Base-by-base conservation (phyloP, 2,888 invertebrate species). In the Uloborus plumipes region DNA sequence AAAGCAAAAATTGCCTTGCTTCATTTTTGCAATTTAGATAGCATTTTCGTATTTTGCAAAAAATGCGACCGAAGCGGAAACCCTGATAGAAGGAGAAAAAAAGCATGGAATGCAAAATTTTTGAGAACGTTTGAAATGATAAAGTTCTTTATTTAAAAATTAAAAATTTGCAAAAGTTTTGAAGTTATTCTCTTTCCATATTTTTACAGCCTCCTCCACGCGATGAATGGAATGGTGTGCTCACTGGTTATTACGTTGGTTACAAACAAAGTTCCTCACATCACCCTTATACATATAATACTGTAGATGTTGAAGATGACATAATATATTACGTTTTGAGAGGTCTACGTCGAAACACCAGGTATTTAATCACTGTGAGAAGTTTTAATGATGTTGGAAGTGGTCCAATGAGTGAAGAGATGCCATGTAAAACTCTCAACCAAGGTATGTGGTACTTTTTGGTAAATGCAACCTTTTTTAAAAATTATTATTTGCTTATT, bases 361-460 rank as follows among this genome's bases (percentile, higher is more conserved):
- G 88, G 69, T 89, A 89, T 85, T 86, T 87, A 0, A 86, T 89
- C 1, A 87, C 88, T 69, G 87, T 89, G 6, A 87, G 88, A 72
- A 88, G 89, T 11, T 88, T 87, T 84, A 89, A 89, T 86, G 86
- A 86, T 15, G 87, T 87, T 71, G 89, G 89, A 14, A 86, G 87
- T 61, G 89, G 89, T 20, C 89, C 89, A 0, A 85, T 86, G 15
- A 89, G 89, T 6, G 85, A 86, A 0, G 88, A 89, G 82, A 86
- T 87, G 22, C 85, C 86, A n/a, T 88, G 88, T n/a, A 87, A 87
- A 70, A 89, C 89, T 0, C 86, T 89, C 15, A 89, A 89, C 78
- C 88, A 89, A 85, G 89, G 89, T 89, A 83, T 87, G 86, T 82
- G n/a, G 7, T 39, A 11, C 39, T 7, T 39, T 39, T 39, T 39